phyloP scores from a whole-genome alignment of 2,113 vertebrate species.

The Pelmatolapia mariae region DNA sequence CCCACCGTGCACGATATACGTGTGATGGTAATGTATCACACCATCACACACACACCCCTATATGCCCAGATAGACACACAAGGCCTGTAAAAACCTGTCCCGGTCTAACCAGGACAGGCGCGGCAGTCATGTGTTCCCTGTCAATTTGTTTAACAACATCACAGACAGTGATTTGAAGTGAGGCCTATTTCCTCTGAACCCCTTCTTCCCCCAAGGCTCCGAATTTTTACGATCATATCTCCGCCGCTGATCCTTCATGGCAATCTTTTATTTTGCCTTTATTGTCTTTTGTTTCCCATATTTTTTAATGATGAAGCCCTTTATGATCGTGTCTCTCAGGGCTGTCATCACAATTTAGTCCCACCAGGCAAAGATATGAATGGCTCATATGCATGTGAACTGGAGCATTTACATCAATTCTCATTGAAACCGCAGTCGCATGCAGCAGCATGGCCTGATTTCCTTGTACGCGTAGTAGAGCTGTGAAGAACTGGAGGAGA shows the following conservation, averaged over 20 bases:
- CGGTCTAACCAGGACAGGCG: background rate
- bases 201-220: background rate
- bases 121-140: background rate
- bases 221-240: conserved; percentile 26
- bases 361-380: conserved; percentile 29
- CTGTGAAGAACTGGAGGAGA: conserved; percentile 28
- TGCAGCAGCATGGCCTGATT: conserved; percentile 24
- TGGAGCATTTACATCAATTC: conserved; percentile 39
- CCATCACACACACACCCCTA: background rate
- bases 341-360: conserved; percentile 54
- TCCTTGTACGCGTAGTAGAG: background rate
- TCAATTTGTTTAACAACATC: conserved; percentile 22
- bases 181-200: conserved; percentile 3
- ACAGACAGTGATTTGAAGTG: conserved; percentile 13
- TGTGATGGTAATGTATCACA: conserved; percentile 18
- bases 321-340: conserved; percentile 50
- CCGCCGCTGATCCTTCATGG: background rate
- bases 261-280: conserved; percentile 37
- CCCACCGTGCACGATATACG: background rate
- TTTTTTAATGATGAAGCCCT: conserved; percentile 24
- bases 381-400: conserved; percentile 47
- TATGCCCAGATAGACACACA: background rate
- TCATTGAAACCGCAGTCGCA: conserved; percentile 18
- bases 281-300: conserved; percentile 22
- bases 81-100: background rate